These are phyloP conservation scores for Drosophila dives DNA, from an alignment of 2,888 invertebrate species.

Conservation along the genomic window DNA sequence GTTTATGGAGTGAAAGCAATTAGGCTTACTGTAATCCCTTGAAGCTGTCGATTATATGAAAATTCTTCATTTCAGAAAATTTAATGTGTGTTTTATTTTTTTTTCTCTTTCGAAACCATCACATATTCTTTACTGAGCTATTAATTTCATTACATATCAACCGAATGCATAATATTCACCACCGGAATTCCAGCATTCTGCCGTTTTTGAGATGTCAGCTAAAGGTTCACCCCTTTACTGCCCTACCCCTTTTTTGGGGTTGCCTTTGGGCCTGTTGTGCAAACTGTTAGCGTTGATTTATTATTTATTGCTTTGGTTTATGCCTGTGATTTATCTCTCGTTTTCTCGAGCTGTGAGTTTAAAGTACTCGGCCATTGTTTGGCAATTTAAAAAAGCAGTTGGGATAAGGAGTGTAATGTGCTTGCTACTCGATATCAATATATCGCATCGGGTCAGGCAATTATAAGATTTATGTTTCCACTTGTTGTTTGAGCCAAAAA, in stretches of 20 bases:
- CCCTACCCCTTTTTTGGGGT: not conserved
- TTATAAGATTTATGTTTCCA: slow-evolving; percentile 68
- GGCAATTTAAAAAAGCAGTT: slow-evolving; percentile 43
- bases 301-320: slow-evolving; percentile 72
- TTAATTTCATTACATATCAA: slow-evolving; percentile 68
- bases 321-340: slow-evolving; percentile 67
- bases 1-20: slow-evolving; percentile 33
- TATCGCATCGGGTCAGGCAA: slow-evolving; percentile 51
- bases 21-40: not conserved
- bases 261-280: slow-evolving; percentile 45
- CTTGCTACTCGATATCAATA: slow-evolving; percentile 39
- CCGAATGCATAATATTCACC: slow-evolving; percentile 62
- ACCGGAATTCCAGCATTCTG: slow-evolving; percentile 15
- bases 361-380: slow-evolving; percentile 52
- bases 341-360: slow-evolving; percentile 34
- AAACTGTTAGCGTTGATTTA: slow-evolving; percentile 74
- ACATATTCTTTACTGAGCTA: slow-evolving; percentile 56
- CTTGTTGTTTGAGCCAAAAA: slow-evolving; percentile 43
- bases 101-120: not conserved
- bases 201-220: slow-evolving; percentile 54
- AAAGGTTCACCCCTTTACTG: slow-evolving; percentile 19
- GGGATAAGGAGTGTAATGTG: slow-evolving; percentile 17
- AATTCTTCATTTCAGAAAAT: not conserved
- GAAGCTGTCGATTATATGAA: not conserved
- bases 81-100: not conserved